Percentiles rank a stretch among this genome's conserved stretches.
phyloP scores from a whole-genome alignment of 2,113 vertebrate species.

The Mirza zaza region DNA sequence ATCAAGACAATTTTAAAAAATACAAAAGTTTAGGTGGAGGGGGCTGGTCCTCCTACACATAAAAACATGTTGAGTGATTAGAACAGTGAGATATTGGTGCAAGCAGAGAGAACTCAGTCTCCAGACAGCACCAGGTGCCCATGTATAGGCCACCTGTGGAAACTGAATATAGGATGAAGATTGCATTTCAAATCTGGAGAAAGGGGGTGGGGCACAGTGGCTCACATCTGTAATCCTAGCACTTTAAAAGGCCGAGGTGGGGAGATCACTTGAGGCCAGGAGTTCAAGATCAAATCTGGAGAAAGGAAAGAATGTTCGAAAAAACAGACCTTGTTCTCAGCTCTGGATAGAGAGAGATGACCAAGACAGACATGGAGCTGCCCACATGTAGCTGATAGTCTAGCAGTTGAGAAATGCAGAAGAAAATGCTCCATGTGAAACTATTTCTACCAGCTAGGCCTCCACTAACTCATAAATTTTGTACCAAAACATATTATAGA shows the following conservation, averaged over 20 bases:
- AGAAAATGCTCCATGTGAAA: neutral
- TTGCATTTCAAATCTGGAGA: neutral
- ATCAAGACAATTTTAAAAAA: neutral
- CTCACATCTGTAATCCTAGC: too few species aligned
- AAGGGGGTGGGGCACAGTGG: too few species aligned
- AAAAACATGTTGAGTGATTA: neutral
- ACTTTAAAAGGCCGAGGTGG: too few species aligned
- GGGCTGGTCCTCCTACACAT: neutral
- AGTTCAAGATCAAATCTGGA: too few species aligned
- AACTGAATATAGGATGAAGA: neutral
- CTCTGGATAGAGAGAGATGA: neutral
- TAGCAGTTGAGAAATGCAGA: neutral
- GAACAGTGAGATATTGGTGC: neutral
- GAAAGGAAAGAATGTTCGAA: neutral
- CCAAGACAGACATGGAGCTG: neutral
- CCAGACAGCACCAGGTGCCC: neutral
- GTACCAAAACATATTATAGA: neutral
- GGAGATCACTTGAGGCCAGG: too few species aligned
- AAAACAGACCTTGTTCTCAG: neutral
- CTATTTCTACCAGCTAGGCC: neutral
- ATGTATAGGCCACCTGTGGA: neutral
- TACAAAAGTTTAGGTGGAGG: neutral
- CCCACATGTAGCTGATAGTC: neutral
- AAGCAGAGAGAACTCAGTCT: neutral
- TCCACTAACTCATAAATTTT: neutral